Evolutionary conservation across 2,888 invertebrate species (phyloP), one percentile per base, ranked within the genome.

Genomic region (Tetrapedia diversipes): DNA sequence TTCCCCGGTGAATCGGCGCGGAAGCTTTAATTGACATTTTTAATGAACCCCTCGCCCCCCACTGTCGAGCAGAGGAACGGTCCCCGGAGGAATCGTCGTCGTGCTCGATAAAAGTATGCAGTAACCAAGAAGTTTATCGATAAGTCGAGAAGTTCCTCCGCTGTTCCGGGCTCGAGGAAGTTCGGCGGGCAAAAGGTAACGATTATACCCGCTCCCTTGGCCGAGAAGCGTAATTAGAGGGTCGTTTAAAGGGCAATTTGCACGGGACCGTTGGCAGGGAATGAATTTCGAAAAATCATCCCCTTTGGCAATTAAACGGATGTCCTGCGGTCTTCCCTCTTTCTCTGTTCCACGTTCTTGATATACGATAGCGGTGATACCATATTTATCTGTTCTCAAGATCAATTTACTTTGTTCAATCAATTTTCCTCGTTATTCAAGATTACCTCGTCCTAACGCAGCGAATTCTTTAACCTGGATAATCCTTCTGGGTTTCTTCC

Each of bases 21-120:
- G 65, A 66, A 69, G 51, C 45, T 75, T 53, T 70, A 76, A 78
- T 70, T 76, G 61, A 66, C 77, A 57, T 70, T 78, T 70, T 66
- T 61, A 70, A 75, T 75, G 77, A 77, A 77, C 63, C 53, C 69
- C 8, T n/a, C n/a, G n/a, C n/a, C n/a, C n/a, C n/a, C n/a, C n/a
- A n/a, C n/a, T n/a, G n/a, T n/a, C 45, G 16, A 14, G 16, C 16
- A 6, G 41, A 16, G 14, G 41, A 16, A 16, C 14, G 41, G 7
- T 6, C 37, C 4, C 4, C 16, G 7, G 11, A 7, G 47, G 65
- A 67, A 77, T 77, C 57, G 77, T 77, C 74, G 61, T 59, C 65
- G 68, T 24, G 49, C 39, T 22, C 57, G 66, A 77, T 70, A 63
- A 77, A 66, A 77, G 69, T 69, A 60, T 56, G 39, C 63, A 56